Percentiles rank a stretch among this genome's conserved stretches.
phyloP scores from a whole-genome alignment of 2,113 vertebrate species.

The Gopherus evgoodei region DNA sequence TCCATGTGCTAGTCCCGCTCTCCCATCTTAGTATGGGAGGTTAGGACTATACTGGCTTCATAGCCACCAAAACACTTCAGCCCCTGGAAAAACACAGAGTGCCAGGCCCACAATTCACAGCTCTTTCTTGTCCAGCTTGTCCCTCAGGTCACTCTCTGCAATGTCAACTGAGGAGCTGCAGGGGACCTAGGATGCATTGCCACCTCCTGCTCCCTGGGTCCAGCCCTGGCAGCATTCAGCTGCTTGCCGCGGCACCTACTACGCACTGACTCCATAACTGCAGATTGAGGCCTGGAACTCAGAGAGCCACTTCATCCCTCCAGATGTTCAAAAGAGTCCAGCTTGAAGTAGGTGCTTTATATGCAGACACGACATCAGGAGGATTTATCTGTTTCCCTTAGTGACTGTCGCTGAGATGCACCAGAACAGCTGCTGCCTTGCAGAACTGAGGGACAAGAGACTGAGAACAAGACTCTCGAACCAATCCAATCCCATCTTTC shows the following conservation, averaged over 20 bases:
- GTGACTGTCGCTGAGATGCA: neutral
- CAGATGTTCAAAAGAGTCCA: neutral
- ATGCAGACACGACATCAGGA: neutral
- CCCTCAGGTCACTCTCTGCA: neutral
- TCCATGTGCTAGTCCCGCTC: neutral
- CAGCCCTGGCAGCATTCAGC: neutral
- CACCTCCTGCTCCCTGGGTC: neutral
- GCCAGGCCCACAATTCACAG: neutral
- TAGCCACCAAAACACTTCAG: neutral
- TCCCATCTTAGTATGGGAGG: neutral
- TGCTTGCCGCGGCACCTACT: neutral
- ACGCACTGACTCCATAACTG: neutral
- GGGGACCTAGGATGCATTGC: neutral
- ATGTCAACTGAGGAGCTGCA: neutral
- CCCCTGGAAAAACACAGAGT: neutral
- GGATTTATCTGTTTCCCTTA: neutral
- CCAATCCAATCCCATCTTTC: neutral
- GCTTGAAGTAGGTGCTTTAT: neutral
- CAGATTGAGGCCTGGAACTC: neutral
- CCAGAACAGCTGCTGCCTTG: neutral
- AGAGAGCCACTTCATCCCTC: neutral
- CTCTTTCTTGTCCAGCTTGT: neutral
- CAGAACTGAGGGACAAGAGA: neutral
- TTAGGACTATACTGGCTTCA: neutral
- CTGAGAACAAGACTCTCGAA: neutral